Percentiles rank a stretch among this genome's conserved stretches.
Evolutionary conservation across 2,113 vertebrate species (phyloP).

Genomic region (Leptobrachium leishanense): DNA sequence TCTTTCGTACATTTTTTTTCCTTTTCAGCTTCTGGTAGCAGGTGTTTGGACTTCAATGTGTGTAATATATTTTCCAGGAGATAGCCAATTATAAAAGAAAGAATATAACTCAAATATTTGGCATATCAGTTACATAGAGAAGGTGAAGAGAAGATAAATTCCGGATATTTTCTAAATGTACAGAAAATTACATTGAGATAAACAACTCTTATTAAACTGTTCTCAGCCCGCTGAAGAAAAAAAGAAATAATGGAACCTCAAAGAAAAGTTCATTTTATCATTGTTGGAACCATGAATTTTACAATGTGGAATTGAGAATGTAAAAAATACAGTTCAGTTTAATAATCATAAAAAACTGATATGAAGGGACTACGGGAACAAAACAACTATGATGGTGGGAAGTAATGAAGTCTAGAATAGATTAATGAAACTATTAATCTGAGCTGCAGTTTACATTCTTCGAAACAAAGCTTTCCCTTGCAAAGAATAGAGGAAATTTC

Average conservation of each 20-base stretch:
- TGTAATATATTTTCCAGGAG: constrained; percentile 38
- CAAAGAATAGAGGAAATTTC: constrained; percentile 27
- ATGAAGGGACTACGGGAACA: constrained; percentile 13
- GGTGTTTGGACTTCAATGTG: constrained; percentile 18
- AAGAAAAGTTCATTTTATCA: constrained; percentile 48
- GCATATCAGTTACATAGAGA: constrained; percentile 27
- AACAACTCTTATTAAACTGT: constrained; percentile 49
- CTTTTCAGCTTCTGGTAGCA: constrained; percentile 11
- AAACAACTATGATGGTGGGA: constrained; percentile 13
- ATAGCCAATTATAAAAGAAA: constrained; percentile 42
- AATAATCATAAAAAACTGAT: constrained; percentile 33
- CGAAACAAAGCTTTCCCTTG: constrained; percentile 29
- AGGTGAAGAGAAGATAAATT: constrained; percentile 32
- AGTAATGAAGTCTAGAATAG: constrained; percentile 24
- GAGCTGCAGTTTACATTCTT: constrained; percentile 16
- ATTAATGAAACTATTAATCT: constrained; percentile 19
- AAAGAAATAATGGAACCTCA: constrained; percentile 21
- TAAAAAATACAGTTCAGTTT: constrained; percentile 38
- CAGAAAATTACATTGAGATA: constrained; percentile 41
- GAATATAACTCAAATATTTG: constrained; percentile 30
- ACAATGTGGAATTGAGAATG: constrained; percentile 43
- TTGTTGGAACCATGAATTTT: constrained; percentile 41
- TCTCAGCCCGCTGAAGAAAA: constrained; percentile 36
- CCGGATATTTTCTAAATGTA: constrained; percentile 33
- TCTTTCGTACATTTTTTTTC: background rate